These are phyloP conservation scores for Cheilosia vulpina DNA, from an alignment of 2,888 invertebrate species.

Conservation along the genomic window DNA sequence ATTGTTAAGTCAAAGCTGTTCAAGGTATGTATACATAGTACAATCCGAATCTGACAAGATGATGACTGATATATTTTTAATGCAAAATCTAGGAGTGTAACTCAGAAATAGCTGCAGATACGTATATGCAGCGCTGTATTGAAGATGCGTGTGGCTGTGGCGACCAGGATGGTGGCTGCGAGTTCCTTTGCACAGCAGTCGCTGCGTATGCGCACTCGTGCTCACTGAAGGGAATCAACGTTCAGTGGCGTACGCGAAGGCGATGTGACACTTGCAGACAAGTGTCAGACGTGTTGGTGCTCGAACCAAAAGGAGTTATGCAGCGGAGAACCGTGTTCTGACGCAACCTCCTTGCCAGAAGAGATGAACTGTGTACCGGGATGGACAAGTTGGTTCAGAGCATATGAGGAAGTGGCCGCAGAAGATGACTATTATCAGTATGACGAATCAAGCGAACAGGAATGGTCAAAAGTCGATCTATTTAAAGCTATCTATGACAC, in stretches of 20 bases:
- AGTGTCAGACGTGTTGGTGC: slow-evolving; percentile 92
- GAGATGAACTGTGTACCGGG: slow-evolving; percentile 86
- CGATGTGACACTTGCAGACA: slow-evolving; percentile 89
- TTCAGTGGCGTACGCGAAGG: slow-evolving; percentile 94
- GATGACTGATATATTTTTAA: slow-evolving; percentile 27
- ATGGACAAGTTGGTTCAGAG: slow-evolving; percentile 92
- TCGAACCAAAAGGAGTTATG: slow-evolving; percentile 89
- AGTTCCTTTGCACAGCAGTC: slow-evolving; percentile 94
- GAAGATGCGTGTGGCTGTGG: slow-evolving; percentile 94
- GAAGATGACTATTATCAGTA: slow-evolving; percentile 80
- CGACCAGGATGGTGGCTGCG: slow-evolving; percentile 93
- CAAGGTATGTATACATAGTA: slow-evolving; percentile 83
- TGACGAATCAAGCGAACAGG: slow-evolving; percentile 79
- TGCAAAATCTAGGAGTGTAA: slow-evolving; percentile 86
- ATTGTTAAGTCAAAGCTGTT: slow-evolving; percentile 90
- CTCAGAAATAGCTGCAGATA: slow-evolving; percentile 89
- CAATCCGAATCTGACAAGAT: neutral
- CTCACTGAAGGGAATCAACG: slow-evolving; percentile 88
- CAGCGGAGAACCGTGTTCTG: slow-evolving; percentile 88
- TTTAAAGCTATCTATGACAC: slow-evolving; percentile 84
- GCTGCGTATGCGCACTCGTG: slow-evolving; percentile 95
- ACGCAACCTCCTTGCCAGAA: slow-evolving; percentile 31
- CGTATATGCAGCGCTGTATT: slow-evolving; percentile 90
- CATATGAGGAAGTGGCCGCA: no score
- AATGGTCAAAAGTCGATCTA: slow-evolving; percentile 81